A percentile compares a stretch with the other conserved stretches of the same genome.
phyloP scores from a whole-genome alignment of 2,113 vertebrate genomes.

The Arothron firmamentum region DNA sequence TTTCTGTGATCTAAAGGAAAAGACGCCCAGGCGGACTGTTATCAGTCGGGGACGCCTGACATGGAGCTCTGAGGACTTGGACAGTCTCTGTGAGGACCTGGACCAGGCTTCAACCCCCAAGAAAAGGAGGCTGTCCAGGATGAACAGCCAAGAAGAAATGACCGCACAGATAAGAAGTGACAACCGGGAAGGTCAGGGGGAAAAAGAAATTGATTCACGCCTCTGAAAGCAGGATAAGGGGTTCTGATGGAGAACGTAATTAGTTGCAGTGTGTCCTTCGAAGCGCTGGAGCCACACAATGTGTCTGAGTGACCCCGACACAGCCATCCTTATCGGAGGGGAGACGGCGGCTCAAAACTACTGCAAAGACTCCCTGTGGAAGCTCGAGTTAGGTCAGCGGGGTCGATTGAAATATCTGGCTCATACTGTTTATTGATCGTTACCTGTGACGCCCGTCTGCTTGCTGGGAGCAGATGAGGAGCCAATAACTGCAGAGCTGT shows the following conservation, averaged over 20 bases:
- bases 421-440: neutral
- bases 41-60: slow-evolving; percentile 45
- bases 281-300: slow-evolving; percentile 82
- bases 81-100: slow-evolving; percentile 27
- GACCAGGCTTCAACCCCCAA: slow-evolving; percentile 47
- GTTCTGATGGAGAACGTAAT: slow-evolving; percentile 3
- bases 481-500: no score
- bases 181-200: slow-evolving; percentile 58
- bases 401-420: neutral
- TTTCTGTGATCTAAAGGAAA: slow-evolving; percentile 44
- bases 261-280: slow-evolving; percentile 73
- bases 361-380: slow-evolving; percentile 83
- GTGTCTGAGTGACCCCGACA: slow-evolving; percentile 82
- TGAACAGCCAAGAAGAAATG: slow-evolving; percentile 55
- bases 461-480: neutral
- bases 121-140: slow-evolving; percentile 51
- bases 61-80: slow-evolving; percentile 61
- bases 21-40: slow-evolving; percentile 53
- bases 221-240: neutral
- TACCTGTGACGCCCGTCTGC: neutral
- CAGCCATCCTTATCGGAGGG: slow-evolving; percentile 83
- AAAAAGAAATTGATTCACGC: neutral
- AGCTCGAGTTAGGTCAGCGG: slow-evolving; percentile 81
- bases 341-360: slow-evolving; percentile 68
- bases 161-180: slow-evolving; percentile 49